These are phyloP conservation scores for Galleria mellonella DNA, from an alignment of 1,140 invertebrate species.

Conservation along the genomic window DNA sequence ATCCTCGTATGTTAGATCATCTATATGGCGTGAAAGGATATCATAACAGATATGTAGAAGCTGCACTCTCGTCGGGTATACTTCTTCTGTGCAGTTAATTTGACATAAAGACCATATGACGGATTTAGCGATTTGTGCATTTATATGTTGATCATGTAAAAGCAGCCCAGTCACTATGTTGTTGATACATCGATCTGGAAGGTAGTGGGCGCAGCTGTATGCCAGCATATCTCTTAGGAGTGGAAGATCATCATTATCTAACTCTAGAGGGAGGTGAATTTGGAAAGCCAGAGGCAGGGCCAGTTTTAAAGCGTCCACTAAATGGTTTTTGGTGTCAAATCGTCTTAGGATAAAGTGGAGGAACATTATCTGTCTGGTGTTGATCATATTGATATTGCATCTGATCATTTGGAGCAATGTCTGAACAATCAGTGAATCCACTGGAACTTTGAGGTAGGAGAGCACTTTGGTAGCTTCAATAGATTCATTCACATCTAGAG, in stretches of 20 bases:
- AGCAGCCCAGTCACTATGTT: conserved; percentile 64
- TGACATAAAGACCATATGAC: conserved; percentile 71
- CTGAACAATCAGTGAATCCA: conserved; percentile 75
- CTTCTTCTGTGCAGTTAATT: conserved; percentile 47
- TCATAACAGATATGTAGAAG: conserved; percentile 62
- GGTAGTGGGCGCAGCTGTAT: conserved; percentile 65
- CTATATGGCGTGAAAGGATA: conserved; percentile 55
- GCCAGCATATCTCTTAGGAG: conserved; percentile 70
- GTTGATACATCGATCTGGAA: conserved; percentile 67
- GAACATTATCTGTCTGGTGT: conserved; percentile 77
- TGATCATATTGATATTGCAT: conserved; percentile 76
- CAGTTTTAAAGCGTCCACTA: conserved; percentile 76
- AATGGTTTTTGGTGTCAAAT: conserved; percentile 61
- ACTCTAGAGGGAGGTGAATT: conserved; percentile 71
- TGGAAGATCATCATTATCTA: conserved; percentile 70
- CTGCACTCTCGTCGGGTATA: conserved; percentile 51
- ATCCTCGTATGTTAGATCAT: conserved; percentile 59
- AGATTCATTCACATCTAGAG: conserved; percentile 70
- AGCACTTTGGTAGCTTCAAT: conserved; percentile 76
- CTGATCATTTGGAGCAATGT: conserved; percentile 77
- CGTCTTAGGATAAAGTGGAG: conserved; percentile 73
- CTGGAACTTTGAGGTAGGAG: conserved; percentile 72
- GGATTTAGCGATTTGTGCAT: conserved; percentile 57
- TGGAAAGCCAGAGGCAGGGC: conserved; percentile 79
- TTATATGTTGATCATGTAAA: conserved; percentile 54